These are phyloP conservation scores for Sinocyclocheilus grahami DNA, from an alignment of 2,113 vertebrate species.

Conservation along the genomic window DNA sequence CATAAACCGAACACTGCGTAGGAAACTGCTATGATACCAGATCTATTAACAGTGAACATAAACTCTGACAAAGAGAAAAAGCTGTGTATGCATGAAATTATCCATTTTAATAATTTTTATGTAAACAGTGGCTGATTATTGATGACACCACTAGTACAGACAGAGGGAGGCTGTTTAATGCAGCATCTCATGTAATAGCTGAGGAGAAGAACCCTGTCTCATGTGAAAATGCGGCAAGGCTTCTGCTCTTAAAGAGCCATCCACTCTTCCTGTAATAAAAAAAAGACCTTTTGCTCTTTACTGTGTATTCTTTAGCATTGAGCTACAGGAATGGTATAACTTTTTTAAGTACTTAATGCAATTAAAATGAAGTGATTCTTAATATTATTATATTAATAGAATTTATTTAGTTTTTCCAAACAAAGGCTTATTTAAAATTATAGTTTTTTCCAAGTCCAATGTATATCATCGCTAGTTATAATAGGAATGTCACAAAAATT, in stretches of 20 bases:
- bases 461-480: no score
- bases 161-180: background rate
- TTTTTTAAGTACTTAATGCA: no score
- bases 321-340: no score
- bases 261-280: background rate
- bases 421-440: no score
- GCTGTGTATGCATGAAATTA: background rate
- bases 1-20: background rate
- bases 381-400: no score
- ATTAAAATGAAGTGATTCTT: no score
- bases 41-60: background rate
- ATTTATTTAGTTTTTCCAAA: no score
- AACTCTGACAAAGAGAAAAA: slow-evolving; percentile 17
- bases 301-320: background rate
- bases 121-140: background rate
- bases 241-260: background rate
- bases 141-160: background rate
- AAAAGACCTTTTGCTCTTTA: background rate
- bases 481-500: no score
- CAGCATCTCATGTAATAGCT: background rate
- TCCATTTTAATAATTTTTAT: background rate
- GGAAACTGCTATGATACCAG: background rate
- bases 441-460: no score
- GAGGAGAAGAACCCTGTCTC: background rate
- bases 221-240: background rate